These are phyloP conservation scores for Protobothrops mucrosquamatus DNA, from an alignment of 2,113 vertebrate species.

Conservation along the genomic window DNA sequence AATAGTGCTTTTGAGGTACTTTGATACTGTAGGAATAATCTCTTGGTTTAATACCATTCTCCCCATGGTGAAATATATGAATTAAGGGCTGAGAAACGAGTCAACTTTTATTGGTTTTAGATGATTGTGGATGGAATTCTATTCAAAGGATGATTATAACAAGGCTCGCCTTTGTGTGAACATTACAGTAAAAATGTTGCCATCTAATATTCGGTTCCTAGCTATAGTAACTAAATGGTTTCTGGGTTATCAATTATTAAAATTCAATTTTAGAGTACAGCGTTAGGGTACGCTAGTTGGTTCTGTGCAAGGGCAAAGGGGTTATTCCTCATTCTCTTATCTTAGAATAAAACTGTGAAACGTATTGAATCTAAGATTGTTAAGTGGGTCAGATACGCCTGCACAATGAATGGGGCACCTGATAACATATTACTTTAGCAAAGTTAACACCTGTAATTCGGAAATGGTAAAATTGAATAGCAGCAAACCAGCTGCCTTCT, in stretches of 20 bases:
- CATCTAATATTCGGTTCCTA: too few species aligned
- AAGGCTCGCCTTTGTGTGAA: background rate
- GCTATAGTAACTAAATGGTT: background rate
- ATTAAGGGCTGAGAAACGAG: background rate
- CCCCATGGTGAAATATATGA: background rate
- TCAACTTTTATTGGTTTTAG: background rate
- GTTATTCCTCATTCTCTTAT: background rate
- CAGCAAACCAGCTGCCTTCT: background rate
- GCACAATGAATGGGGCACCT: background rate
- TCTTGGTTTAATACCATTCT: background rate
- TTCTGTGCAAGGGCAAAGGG: background rate
- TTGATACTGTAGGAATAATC: background rate
- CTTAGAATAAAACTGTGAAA: background rate
- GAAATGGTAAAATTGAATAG: background rate
- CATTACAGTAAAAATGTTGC: background rate
- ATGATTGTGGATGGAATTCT: background rate
- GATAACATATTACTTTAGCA: background rate
- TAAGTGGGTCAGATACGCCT: background rate
- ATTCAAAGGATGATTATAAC: background rate
- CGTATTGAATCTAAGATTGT: background rate
- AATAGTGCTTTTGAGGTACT: background rate
- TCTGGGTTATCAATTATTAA: constrained; percentile 9
- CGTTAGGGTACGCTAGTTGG: background rate
- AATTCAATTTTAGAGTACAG: background rate
- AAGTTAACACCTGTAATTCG: background rate